Base-by-base conservation (phyloP, 2,797 vertebrate genomes). In the Botia kubotai region DNA sequence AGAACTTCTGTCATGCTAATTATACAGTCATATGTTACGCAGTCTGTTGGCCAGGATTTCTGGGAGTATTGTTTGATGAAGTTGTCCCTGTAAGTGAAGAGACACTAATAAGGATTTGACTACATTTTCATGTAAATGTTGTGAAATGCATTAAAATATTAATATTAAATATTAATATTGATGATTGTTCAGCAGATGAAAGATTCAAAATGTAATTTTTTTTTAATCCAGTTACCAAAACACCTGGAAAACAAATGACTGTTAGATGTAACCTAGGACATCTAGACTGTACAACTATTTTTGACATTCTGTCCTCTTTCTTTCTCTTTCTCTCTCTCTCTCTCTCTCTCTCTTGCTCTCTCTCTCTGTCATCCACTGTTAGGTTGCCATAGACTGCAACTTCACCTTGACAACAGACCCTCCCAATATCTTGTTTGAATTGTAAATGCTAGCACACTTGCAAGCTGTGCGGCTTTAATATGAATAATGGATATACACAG, bases 401-500 rank as follows among this genome's bases (percentile, higher is more conserved):
- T 67, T 83, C 81, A 86, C 85, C 33, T 68, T 39, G 75, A 80
- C 80, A 84, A 77, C 81, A 82, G 79, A 82, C 83, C 86, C 77
- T 80, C 87, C 82, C 85, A 88, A 81, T 84, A 85, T 74, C 83
- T 84, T 86, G 83, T 90, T 89, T 91, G 89, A 90, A 88, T 90
- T 90, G 85, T 88, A 91, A 89, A 91, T 92, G 82, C 75, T 89
- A 71, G 77, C 81, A 83, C 72, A 89, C 78, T 88, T 85, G 86
- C 88, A 89, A 86, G 87, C 86, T 91, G 87, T 84, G 83, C 83
- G 87, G 66, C 73, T 73, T 84, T 80, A 73, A 66, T 65, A 85
- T 91, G 86, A 91, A 92, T 92, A 91, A 91, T 92, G 84, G 90
- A 90, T 90, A 81, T 39, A 0, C 3, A 83, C 58, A 81, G 75